A percentile compares a stretch with the other conserved stretches of the same genome.
phyloP scores from a whole-genome alignment of 2,113 vertebrate genomes.

The Empidonax alnorum region DNA sequence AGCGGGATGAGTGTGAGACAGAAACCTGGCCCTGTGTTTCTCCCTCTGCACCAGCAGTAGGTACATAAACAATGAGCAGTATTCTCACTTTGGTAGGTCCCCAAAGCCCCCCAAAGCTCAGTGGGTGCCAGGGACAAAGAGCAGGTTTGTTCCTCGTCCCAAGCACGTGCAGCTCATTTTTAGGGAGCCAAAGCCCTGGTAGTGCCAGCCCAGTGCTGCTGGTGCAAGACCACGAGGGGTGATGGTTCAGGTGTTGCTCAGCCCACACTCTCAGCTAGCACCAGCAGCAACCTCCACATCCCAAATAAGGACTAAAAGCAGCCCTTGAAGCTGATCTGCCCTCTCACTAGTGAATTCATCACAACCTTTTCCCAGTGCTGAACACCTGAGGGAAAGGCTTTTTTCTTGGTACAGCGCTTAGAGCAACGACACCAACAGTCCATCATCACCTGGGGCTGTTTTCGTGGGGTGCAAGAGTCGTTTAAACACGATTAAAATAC shows the following conservation, averaged over 20 bases:
- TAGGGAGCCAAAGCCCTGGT: not conserved
- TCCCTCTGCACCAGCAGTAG: not conserved
- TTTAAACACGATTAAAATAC: not conserved
- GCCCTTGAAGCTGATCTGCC: not conserved
- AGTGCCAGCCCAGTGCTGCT: not conserved
- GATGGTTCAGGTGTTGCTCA: not conserved
- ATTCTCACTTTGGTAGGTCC: accelerated
- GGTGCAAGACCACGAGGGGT: not conserved
- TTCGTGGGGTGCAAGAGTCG: not conserved
- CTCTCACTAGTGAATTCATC: not conserved
- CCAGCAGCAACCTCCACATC: not conserved
- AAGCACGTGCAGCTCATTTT: not conserved
- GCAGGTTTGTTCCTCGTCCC: not conserved
- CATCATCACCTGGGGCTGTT: not conserved
- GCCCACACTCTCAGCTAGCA: not conserved
- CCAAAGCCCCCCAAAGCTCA: not conserved
- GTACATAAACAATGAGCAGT: accelerated
- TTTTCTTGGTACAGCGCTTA: not conserved
- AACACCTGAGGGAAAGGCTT: not conserved
- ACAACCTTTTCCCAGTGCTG: not conserved
- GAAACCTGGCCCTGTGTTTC: not conserved
- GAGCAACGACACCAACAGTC: not conserved
- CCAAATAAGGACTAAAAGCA: not conserved
- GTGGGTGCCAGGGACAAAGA: not conserved
- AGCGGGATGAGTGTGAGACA: accelerated